Base-by-base conservation (phyloP, 2,797 vertebrate species). In the Bufotes viridis region DNA sequence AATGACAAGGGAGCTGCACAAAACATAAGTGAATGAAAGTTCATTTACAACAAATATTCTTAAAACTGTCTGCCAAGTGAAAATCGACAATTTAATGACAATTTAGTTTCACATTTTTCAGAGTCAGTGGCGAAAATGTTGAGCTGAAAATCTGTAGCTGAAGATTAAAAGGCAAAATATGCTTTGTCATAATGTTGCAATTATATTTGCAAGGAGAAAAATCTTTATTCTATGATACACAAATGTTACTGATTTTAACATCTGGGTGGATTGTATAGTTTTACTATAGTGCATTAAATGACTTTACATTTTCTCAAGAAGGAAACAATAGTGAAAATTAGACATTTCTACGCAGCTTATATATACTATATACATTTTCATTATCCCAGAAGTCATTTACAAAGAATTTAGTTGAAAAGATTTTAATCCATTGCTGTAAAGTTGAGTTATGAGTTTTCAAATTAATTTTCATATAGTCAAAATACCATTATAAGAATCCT, bases 221-320 rank as follows among this genome's bases (percentile, higher is more conserved):
- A 78, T 80, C 34, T 60, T 78, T 81, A 83, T 70, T 82, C 24
- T 82, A 15, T 85, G 61, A 22, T 49, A 63, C 51, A 86, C 84
- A 89, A 86, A 89, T 72, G 84, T 78, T 51, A 72, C 80, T 86
- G 84, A 86, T 89, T 81, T 78, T 60, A 89, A 82, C 88, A 87
- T 89, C 88, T 89, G 88, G 72, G 11, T 72, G 88, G 63, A n/a
- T 83, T 87, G 63, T 65, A 87, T 70, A 87, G 82, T 58, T 70
- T 18, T 83, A 29, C 60, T 67, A 60, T 79, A 53, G 78, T 78
- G 63, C 65, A 72, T 83, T 83, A 65, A 87, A 87, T 89, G 42
- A 79, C 60, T 89, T 79, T 58, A 80, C 65, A 80, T 84, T 89
- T 84, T 49, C 58, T 78, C 75, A 42, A 24, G 29, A 58, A 80